Evolutionary conservation across 2,888 invertebrate genomes (phyloP).

Genomic region (Adelognathus sp.): DNA sequence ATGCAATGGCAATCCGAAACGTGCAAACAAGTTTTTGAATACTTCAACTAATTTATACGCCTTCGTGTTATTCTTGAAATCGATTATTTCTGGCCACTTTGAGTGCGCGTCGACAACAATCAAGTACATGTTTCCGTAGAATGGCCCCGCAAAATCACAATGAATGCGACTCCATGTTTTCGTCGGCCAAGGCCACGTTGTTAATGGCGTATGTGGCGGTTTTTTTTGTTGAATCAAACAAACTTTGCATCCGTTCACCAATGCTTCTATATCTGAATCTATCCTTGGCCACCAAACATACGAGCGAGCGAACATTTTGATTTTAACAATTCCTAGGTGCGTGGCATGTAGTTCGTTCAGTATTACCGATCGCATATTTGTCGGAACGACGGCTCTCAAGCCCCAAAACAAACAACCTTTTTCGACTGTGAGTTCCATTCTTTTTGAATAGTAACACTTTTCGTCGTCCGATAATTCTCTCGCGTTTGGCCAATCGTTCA

Average conservation of each 20-base stretch:
- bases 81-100: slow-evolving; percentile 65
- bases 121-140: slow-evolving; percentile 59
- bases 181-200: slow-evolving; percentile 59
- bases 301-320: slow-evolving; percentile 59
- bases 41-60: slow-evolving; percentile 47
- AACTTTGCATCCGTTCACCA: slow-evolving; percentile 46
- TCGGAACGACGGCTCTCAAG: slow-evolving; percentile 44
- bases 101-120: slow-evolving; percentile 64
- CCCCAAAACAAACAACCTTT: slow-evolving; percentile 56
- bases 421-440: slow-evolving; percentile 26
- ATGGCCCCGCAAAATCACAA: slow-evolving; percentile 62
- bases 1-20: slow-evolving; percentile 54
- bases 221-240: slow-evolving; percentile 52
- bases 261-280: slow-evolving; percentile 52
- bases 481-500: slow-evolving; percentile 35
- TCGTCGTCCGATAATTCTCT: slow-evolving; percentile 23
- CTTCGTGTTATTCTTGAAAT: slow-evolving; percentile 51
- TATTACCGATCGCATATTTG: slow-evolving; percentile 20
- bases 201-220: slow-evolving; percentile 53
- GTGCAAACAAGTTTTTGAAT: slow-evolving; percentile 47
- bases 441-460: slow-evolving; percentile 29
- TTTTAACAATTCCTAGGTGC: slow-evolving; percentile 61
- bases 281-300: slow-evolving; percentile 61
- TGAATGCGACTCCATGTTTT: slow-evolving; percentile 62
- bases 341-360: slow-evolving; percentile 51